These are phyloP conservation scores for Torymus aiolomorphi DNA, from an alignment of 2,888 invertebrate species.

Conservation along the genomic window DNA sequence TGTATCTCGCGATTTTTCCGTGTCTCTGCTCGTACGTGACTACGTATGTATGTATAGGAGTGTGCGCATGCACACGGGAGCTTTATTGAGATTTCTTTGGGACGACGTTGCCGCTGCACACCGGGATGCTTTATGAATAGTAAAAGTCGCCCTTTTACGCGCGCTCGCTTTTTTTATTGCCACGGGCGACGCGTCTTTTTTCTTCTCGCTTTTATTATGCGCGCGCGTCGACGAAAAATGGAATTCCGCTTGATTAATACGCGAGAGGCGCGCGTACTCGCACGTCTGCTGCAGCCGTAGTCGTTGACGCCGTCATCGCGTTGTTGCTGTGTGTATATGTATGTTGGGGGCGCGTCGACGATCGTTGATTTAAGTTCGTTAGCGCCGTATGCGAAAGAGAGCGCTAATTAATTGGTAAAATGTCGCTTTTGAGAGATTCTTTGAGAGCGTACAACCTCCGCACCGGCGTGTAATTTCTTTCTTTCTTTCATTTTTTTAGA, in stretches of 20 bases:
- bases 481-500: no score
- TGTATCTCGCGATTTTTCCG: constrained; percentile 36
- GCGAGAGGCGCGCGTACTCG: not conserved
- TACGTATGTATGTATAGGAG: not conserved
- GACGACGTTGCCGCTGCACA: constrained; percentile 4
- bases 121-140: constrained; percentile 54
- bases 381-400: not conserved
- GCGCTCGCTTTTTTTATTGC: constrained; percentile 25
- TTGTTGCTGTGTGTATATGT: no score
- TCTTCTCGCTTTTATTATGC: constrained; percentile 25
- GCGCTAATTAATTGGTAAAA: constrained; percentile 37
- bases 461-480: not conserved
- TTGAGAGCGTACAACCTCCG: no score
- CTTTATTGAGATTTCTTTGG: constrained; percentile 54
- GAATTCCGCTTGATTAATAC: constrained; percentile 36
- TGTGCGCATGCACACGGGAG: not conserved
- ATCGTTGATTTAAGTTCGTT: constrained; percentile 40
- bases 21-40: constrained; percentile 13
- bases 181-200: not conserved
- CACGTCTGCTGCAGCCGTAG: no score
- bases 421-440: constrained; percentile 13
- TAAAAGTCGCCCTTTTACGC: constrained; percentile 49
- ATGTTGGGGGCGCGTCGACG: not conserved
- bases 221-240: constrained; percentile 20
- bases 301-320: no score